A percentile compares a stretch with the other conserved stretches of the same genome.
phyloP scores from a whole-genome alignment of 2,888 invertebrate genomes.

The Alentia gelatinosa region DNA sequence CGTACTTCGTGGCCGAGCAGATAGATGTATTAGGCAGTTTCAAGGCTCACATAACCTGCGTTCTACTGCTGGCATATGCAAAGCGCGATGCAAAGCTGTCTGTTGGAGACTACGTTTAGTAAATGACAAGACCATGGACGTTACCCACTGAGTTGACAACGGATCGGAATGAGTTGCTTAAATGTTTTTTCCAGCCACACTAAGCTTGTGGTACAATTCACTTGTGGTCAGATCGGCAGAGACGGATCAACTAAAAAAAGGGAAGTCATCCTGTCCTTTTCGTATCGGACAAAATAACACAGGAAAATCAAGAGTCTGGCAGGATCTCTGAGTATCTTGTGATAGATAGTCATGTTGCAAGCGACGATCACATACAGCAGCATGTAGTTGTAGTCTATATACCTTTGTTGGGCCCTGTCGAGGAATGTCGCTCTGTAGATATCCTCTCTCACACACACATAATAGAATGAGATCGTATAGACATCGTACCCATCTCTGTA shows the following conservation, averaged over 20 bases:
- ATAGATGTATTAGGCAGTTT: too few species aligned
- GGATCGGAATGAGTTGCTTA: background rate
- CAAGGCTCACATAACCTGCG: too few species aligned
- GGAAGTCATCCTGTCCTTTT: background rate
- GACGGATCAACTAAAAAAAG: background rate
- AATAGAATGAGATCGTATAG: background rate
- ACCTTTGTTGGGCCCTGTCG: background rate
- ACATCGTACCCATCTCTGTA: background rate
- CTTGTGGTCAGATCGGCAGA: too few species aligned
- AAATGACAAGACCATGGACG: background rate
- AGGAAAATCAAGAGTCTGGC: background rate
- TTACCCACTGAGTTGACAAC: background rate
- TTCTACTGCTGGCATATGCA: too few species aligned
- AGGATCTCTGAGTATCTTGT: conserved; percentile 13
- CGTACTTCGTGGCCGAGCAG: too few species aligned
- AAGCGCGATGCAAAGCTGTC: conserved; percentile 1
- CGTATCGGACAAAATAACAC: background rate
- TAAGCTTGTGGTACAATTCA: background rate
- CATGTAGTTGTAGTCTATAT: background rate
- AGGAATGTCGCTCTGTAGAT: background rate
- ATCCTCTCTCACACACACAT: too few species aligned
- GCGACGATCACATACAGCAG: background rate
- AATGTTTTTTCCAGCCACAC: background rate
- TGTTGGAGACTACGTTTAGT: background rate
- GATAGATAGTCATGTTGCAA: background rate